These are phyloP conservation scores for Amazona guildingii DNA, from an alignment of 2,113 vertebrate species.

Conservation along the genomic window DNA sequence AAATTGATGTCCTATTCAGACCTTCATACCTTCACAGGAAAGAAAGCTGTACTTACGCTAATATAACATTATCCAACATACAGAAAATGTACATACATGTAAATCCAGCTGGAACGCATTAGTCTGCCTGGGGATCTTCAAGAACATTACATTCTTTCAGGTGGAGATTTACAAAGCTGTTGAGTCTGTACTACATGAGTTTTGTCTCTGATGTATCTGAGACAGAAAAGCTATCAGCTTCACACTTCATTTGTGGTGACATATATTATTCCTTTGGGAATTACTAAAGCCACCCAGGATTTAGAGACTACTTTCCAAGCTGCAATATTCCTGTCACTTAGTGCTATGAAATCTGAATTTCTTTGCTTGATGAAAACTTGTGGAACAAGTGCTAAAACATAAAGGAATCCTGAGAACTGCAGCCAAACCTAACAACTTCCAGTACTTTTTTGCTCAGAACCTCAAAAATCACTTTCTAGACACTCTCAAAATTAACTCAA, in stretches of 20 bases:
- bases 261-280: neutral
- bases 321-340: neutral
- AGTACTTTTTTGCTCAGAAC: neutral
- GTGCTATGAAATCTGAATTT: neutral
- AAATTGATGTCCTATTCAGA: neutral
- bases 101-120: neutral
- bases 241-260: neutral
- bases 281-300: neutral
- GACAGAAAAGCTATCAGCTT: neutral
- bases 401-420: neutral
- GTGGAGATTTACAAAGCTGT: neutral
- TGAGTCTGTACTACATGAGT: neutral
- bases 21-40: neutral
- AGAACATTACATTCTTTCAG: neutral
- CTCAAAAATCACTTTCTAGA: neutral
- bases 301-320: neutral
- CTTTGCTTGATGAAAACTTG: neutral
- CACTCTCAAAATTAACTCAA: neutral
- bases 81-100: accelerated
- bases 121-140: neutral
- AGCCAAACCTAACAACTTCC: neutral
- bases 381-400: neutral
- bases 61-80: neutral
- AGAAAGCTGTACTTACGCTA: neutral
- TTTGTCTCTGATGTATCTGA: neutral